Evolutionary conservation across 2,113 vertebrate genomes (phyloP), one percentile per base, ranked within the genome.

Genomic region (Orthonyx spaldingii): DNA sequence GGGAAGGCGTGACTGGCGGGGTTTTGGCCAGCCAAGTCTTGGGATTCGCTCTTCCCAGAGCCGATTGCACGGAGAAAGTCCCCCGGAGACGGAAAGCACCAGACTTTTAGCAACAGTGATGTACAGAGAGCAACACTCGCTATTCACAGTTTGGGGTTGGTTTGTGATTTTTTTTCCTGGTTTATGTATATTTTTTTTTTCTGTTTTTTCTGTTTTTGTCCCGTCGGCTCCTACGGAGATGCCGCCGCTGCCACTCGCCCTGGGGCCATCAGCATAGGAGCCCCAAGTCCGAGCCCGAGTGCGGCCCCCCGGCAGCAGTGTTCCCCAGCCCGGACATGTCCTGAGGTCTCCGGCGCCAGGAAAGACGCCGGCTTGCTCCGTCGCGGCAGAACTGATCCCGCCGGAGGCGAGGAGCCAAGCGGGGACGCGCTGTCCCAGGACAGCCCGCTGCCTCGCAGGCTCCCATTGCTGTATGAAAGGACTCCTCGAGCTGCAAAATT

Each of bases 71-170:
- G 47, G 95, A 91, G 75, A 55, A 88, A 94, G 89, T 82, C 94
- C 95, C 96, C 97, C 85, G 75, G 95, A 94, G 94, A 88, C 66
- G 11, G 90, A 96, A 97, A 98, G 98, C 97, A 98, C 97, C 98
- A 98, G 96, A 96, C 96, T 93, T 93, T 91, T 93, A 70, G 95
- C 96, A 94, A 94, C 95, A 96, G 95, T 91, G 65, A 95, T 78
- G 86, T 72, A 87, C 95, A 84, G 75, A 92, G 94, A 96, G 95
- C 94, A 93, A 82, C 76, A 61, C 90, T 41, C 68, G 87, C 96
- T 97, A 96, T 98, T 98, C 98, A 98, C 98, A 98, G 98, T 98
- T 98, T 98, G 96, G 95, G 96, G 93, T 97, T 91, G 77, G 91
- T 94, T 95, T 88, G 89, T 92, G 65, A 9, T 39, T 33, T 41